These are phyloP conservation scores for Gnathonemus longibarbis DNA, from an alignment of 2,113 vertebrate species.

Conservation along the genomic window DNA sequence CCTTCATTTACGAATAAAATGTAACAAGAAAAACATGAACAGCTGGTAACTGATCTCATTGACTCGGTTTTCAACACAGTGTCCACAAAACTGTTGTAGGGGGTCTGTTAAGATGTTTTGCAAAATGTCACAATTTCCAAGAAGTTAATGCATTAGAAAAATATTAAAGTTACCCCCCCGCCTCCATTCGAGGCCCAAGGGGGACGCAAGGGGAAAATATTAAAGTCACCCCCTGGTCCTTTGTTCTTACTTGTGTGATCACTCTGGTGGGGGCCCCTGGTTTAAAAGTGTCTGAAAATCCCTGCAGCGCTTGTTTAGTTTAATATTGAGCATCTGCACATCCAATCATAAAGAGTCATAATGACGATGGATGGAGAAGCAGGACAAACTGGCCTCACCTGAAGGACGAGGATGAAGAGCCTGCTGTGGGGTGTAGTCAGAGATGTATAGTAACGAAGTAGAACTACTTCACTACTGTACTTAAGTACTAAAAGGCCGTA, in stretches of 20 bases:
- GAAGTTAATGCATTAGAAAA: background rate
- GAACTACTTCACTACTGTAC: too few relatives aligned
- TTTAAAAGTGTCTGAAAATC: background rate
- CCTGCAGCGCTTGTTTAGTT: background rate
- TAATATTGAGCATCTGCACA: background rate
- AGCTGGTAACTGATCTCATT: background rate
- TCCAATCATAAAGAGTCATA: background rate
- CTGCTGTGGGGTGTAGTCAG: background rate
- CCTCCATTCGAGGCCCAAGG: background rate
- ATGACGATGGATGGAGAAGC: background rate
- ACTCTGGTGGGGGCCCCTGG: background rate
- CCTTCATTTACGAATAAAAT: slow-evolving; percentile 47
- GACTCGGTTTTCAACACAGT: background rate
- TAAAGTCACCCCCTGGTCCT: background rate
- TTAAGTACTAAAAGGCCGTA: too few relatives aligned
- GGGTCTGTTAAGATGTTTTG: background rate
- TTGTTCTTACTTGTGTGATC: background rate
- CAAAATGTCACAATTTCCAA: background rate
- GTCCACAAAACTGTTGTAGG: background rate
- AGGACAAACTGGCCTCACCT: background rate
- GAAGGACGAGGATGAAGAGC: background rate
- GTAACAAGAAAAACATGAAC: slow-evolving; percentile 26
- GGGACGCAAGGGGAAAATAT: background rate
- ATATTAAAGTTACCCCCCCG: background rate
- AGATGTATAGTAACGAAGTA: too few relatives aligned